Conservation (phyloP, 2,888 invertebrate genomes). For the Dryadula phaetusa region DNA sequence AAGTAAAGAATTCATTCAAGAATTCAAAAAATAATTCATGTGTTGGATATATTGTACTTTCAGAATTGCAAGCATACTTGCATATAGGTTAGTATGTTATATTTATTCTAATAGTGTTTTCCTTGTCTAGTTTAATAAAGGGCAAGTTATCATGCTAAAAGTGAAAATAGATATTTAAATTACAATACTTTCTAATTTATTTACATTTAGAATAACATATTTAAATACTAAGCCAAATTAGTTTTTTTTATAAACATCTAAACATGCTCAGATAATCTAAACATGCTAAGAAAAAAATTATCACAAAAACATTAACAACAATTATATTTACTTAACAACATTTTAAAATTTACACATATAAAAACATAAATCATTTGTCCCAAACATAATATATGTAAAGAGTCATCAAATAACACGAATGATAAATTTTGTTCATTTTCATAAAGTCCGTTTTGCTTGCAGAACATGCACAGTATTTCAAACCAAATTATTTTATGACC, state of each 20-base stretch:
- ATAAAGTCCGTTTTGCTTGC: slow-evolving; percentile 33
- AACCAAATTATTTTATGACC: slow-evolving; percentile 36
- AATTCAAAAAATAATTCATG: too few relatives aligned
- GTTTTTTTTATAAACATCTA: too few relatives aligned
- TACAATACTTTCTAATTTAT: too few relatives aligned
- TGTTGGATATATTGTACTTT: too few relatives aligned
- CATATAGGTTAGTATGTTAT: too few relatives aligned
- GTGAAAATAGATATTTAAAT: too few relatives aligned
- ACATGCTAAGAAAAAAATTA: neutral
- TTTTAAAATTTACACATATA: neutral
- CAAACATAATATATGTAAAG: slow-evolving; percentile 8
- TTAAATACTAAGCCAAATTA: neutral
- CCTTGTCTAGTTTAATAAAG: too few relatives aligned
- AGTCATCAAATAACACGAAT: slow-evolving; percentile 26
- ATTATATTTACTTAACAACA: neutral
- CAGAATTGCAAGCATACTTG: too few relatives aligned
- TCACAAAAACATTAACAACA: neutral
- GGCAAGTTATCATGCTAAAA: too few relatives aligned
- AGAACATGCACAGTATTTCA: slow-evolving; percentile 33
- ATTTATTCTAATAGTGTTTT: too few relatives aligned
- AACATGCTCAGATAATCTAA: neutral
- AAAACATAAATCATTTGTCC: slow-evolving; percentile 3
- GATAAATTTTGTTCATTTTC: slow-evolving; percentile 33
- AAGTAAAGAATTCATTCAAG: too few relatives aligned
- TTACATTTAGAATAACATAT: too few relatives aligned